Percentiles rank a stretch among this genome's conserved stretches.
phyloP scores from a whole-genome alignment of 2,888 invertebrate species.

The Pollenia griseotomentosa region DNA sequence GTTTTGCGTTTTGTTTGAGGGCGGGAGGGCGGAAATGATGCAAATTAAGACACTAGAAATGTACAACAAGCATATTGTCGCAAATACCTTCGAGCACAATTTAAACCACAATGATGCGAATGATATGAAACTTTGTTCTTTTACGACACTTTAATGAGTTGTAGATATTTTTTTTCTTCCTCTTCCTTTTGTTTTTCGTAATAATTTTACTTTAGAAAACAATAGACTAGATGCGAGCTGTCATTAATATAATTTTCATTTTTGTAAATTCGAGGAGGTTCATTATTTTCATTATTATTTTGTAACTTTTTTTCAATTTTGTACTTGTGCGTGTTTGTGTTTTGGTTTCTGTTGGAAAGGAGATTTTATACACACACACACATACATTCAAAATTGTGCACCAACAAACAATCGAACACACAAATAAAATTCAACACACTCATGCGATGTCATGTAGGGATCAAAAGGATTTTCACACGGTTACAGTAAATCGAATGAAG shows the following conservation, averaged over 20 bases:
- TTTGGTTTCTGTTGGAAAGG: constrained; percentile 25
- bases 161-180: background rate
- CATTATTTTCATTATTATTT: constrained; percentile 61
- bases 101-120: constrained; percentile 50
- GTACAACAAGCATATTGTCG: constrained; percentile 36
- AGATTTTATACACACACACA: constrained; percentile 44
- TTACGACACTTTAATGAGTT: constrained; percentile 72
- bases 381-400: constrained; percentile 8
- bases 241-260: constrained; percentile 11
- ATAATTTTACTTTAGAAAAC: constrained; percentile 37
- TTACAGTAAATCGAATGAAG: constrained; percentile 33
- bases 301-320: background rate
- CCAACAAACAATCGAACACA: constrained; percentile 6
- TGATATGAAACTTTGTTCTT: constrained; percentile 46
- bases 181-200: constrained; percentile 10
- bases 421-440: constrained; percentile 3
- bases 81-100: constrained; percentile 34
- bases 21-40: constrained; percentile 29
- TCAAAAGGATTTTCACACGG: constrained; percentile 71
- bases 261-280: constrained; percentile 43
- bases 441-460: constrained; percentile 66
- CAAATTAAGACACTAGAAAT: constrained; percentile 38
- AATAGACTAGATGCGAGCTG: constrained; percentile 50
- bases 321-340: constrained; percentile 1
- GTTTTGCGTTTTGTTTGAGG: background rate